Conservation (phyloP, 1,140 invertebrate genomes). For the Hermatobates lingyangjiaoensis region DNA sequence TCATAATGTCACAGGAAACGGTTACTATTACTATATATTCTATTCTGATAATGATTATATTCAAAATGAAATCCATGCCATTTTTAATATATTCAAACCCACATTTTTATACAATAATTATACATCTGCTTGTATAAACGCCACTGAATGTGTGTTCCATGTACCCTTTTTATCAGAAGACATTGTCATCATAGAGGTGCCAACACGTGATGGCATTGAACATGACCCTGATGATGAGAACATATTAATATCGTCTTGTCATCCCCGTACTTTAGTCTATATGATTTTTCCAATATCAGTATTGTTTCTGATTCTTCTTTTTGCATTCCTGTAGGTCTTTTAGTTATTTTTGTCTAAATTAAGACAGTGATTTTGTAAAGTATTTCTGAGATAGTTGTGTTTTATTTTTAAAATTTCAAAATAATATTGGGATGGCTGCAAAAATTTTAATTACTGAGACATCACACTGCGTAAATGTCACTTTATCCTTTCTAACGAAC, state of each 20-base stretch:
- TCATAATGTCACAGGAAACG: constrained; percentile 47
- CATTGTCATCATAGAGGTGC: constrained; percentile 56
- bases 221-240: constrained; percentile 47
- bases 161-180: constrained; percentile 48
- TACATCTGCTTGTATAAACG: constrained; percentile 48
- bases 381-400: too few relatives aligned
- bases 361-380: too few relatives aligned
- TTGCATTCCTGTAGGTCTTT: constrained; percentile 64
- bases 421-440: too few relatives aligned
- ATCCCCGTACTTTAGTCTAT: constrained; percentile 54
- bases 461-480: too few relatives aligned
- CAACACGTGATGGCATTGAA: constrained; percentile 55
- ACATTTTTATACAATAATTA: constrained; percentile 56
- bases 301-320: constrained; percentile 48
- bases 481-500: too few relatives aligned
- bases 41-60: constrained; percentile 65
- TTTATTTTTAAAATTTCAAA: too few relatives aligned
- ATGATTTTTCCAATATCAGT: constrained; percentile 56
- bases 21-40: constrained; percentile 74
- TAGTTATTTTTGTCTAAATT: too few relatives aligned
- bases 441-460: too few relatives aligned
- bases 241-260: constrained; percentile 47
- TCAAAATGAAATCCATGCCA: constrained; percentile 55
- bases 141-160: constrained; percentile 49
- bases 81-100: constrained; percentile 67